Conservation (phyloP, 1,140 invertebrate species). For the Mercenaria mercenaria region DNA sequence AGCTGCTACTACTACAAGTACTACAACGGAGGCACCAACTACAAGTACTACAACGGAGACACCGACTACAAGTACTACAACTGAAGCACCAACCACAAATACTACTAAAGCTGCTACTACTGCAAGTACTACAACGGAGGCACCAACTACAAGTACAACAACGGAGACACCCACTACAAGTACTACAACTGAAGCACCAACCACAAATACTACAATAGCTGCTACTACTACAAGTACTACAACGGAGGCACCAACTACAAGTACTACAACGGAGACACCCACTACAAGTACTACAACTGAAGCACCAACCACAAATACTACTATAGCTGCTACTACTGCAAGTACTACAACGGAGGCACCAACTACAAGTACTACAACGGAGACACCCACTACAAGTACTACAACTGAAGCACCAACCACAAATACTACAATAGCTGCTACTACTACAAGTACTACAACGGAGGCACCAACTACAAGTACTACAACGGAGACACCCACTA, state of each 20-base stretch:
- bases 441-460: not conserved
- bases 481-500: not conserved
- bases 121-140: not conserved
- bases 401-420: not conserved
- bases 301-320: not conserved
- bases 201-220: not conserved
- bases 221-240: not conserved
- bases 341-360: not conserved
- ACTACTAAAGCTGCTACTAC: not conserved
- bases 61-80: not conserved
- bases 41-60: not conserved
- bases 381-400: not conserved
- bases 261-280: not conserved
- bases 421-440: not conserved
- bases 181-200: not conserved
- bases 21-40: not conserved
- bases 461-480: not conserved
- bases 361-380: not conserved
- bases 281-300: not conserved
- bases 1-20: conserved; percentile 20
- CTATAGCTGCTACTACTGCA: not conserved
- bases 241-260: not conserved
- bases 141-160: not conserved
- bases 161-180: not conserved
- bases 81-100: not conserved